Conservation (phyloP, 1,140 invertebrate species). For the Drosophila erecta region DNA sequence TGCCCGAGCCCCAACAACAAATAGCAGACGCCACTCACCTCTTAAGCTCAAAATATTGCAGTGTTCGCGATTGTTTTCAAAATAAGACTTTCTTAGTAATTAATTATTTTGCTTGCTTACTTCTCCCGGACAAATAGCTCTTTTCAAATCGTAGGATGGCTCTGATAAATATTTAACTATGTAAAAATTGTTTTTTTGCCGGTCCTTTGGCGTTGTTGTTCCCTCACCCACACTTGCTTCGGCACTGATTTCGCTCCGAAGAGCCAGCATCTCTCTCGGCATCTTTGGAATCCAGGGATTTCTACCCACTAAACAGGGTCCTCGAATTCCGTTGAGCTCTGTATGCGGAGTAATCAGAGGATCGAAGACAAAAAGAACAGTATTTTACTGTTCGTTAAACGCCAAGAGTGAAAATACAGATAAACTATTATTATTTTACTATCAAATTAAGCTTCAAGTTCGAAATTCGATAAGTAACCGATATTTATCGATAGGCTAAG, state of each 20-base stretch:
- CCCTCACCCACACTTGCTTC: constrained; percentile 40
- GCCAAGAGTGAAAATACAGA: not conserved
- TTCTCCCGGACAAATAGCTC: not conserved
- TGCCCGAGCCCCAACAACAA: constrained; percentile 8
- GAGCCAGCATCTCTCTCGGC: constrained; percentile 13
- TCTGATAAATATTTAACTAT: not conserved
- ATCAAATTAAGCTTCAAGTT: constrained; percentile 1
- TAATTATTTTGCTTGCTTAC: not conserved
- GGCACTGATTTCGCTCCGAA: constrained; percentile 33
- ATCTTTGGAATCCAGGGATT: not conserved
- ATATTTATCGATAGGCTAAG: constrained; percentile 16
- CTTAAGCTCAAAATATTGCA: not conserved
- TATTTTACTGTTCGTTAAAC: not conserved
- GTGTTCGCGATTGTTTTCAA: not conserved
- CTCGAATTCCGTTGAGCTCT: not conserved
- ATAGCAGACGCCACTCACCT: constrained; percentile 21
- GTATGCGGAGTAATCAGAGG: not conserved
- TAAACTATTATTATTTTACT: not conserved
- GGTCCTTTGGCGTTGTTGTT: constrained; percentile 30
- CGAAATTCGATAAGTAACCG: constrained; percentile 8
- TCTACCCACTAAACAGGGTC: constrained; percentile 3
- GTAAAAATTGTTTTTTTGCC: constrained; percentile 10
- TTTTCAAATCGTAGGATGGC: not conserved
- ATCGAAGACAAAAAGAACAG: too few species aligned
- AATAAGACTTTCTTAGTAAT: not conserved